A percentile compares a stretch with the other conserved stretches of the same genome.
Evolutionary conservation across 2,888 invertebrate species (phyloP).

Genomic region (Belgica antarctica): DNA sequence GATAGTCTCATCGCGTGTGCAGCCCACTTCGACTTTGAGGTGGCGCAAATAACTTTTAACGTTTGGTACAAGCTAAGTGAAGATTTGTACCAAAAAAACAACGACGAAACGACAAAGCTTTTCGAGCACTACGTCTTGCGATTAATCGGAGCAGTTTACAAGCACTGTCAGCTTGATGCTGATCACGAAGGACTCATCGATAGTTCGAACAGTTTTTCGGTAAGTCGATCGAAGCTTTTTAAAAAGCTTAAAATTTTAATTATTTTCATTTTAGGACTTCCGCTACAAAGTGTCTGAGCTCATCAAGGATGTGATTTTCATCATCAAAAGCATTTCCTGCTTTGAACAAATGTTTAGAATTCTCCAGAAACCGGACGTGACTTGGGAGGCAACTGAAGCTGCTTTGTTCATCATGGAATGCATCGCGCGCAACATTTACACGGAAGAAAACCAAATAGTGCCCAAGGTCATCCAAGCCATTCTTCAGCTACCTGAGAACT

Average conservation of each 20-base stretch:
- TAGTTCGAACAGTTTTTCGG: conserved; percentile 77
- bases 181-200: conserved; percentile 86
- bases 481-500: conserved; percentile 74
- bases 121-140: conserved; percentile 91
- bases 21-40: conserved; percentile 97
- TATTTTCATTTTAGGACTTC: conserved; percentile 60
- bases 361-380: conserved; percentile 67
- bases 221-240: conserved; percentile 50
- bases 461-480: conserved; percentile 92
- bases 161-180: conserved; percentile 94
- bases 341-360: conserved; percentile 87
- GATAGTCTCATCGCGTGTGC: conserved; percentile 89
- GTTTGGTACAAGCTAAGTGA: conserved; percentile 96
- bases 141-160: conserved; percentile 81
- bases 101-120: conserved; percentile 71
- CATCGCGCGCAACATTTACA: conserved; percentile 86
- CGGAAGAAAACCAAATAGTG: conserved; percentile 87
- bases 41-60: conserved; percentile 89
- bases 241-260: background rate
- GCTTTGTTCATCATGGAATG: conserved; percentile 93
- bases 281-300: conserved; percentile 85
- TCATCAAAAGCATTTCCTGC: conserved; percentile 88
- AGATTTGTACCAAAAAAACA: conserved; percentile 84
- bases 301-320: conserved; percentile 94
- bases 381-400: conserved; percentile 93